These are phyloP conservation scores for Halocaridina rubra DNA, from an alignment of 2,888 invertebrate species.

Conservation along the genomic window DNA sequence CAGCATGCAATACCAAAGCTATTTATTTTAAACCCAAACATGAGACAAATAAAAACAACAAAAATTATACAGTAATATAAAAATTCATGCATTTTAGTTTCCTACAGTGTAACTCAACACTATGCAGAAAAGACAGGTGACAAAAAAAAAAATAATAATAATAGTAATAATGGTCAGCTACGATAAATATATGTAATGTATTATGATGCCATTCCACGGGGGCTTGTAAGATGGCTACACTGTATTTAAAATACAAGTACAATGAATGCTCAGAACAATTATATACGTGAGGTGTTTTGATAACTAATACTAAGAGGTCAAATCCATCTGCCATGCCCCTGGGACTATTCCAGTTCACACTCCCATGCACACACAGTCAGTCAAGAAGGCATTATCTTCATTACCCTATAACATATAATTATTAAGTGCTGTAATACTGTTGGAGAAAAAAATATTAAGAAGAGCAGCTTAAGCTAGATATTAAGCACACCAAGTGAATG, in stretches of 20 bases:
- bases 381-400: constrained; percentile 46
- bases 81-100: constrained; percentile 38
- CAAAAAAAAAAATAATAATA: too few relatives aligned
- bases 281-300: background rate
- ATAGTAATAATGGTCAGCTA: constrained; percentile 32
- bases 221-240: constrained; percentile 42
- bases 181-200: constrained; percentile 20
- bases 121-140: constrained; percentile 54
- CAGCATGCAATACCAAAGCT: constrained; percentile 54
- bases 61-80: constrained; percentile 19
- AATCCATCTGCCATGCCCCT: constrained; percentile 48
- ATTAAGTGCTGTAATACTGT: constrained; percentile 43
- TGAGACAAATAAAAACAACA: constrained; percentile 35
- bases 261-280: background rate
- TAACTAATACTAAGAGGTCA: background rate
- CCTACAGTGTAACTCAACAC: constrained; percentile 40
- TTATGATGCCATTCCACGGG: constrained; percentile 51
- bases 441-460: constrained; percentile 28
- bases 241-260: background rate
- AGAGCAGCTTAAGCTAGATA: constrained; percentile 43
- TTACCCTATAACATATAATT: constrained; percentile 33
- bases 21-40: constrained; percentile 34
- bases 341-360: constrained; percentile 50
- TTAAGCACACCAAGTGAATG: constrained; percentile 53
- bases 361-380: constrained; percentile 52